These are phyloP conservation scores for Rallus crepitans DNA, from an alignment of 2,797 vertebrate genomes.

Conservation along the genomic window DNA sequence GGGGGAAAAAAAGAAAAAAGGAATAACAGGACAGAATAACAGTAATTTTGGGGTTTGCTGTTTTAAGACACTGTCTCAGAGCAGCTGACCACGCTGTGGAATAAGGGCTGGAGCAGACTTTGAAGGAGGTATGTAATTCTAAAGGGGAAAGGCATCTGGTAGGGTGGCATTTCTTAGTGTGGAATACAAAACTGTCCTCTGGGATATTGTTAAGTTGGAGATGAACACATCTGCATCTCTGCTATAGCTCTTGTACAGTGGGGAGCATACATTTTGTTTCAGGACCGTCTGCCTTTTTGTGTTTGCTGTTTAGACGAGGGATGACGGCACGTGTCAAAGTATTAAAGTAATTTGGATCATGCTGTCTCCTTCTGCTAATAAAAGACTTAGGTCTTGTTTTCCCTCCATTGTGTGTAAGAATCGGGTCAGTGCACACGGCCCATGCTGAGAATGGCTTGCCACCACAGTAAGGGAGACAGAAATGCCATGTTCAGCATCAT, in stretches of 20 bases:
- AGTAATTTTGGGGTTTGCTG: background rate
- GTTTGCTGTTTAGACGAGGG: constrained; percentile 4
- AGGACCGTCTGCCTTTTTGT: background rate
- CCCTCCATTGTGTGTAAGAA: constrained; percentile 42
- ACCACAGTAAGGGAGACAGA: background rate
- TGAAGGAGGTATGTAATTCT: constrained; percentile 38
- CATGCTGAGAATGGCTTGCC: background rate
- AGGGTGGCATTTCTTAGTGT: background rate
- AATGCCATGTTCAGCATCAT: accelerated
- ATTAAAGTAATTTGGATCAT: constrained; percentile 51
- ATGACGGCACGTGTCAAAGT: background rate
- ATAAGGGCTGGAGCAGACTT: constrained; percentile 1
- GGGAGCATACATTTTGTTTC: constrained; percentile 21
- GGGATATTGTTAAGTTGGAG: constrained; percentile 44
- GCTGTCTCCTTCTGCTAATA: constrained; percentile 56
- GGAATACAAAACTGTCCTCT: constrained; percentile 39
- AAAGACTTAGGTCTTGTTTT: constrained; percentile 25
- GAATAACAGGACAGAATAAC: constrained; percentile 44
- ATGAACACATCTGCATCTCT: constrained; percentile 38
- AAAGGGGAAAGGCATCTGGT: constrained; percentile 59
- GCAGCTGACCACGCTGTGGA: background rate
- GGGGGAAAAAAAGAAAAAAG: constrained; percentile 28
- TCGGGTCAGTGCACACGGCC: background rate
- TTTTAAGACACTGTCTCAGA: background rate
- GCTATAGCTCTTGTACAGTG: constrained; percentile 38